Evolutionary conservation across 2,797 vertebrate genomes (phyloP).

Genomic region (Gallinago nigripennis): DNA sequence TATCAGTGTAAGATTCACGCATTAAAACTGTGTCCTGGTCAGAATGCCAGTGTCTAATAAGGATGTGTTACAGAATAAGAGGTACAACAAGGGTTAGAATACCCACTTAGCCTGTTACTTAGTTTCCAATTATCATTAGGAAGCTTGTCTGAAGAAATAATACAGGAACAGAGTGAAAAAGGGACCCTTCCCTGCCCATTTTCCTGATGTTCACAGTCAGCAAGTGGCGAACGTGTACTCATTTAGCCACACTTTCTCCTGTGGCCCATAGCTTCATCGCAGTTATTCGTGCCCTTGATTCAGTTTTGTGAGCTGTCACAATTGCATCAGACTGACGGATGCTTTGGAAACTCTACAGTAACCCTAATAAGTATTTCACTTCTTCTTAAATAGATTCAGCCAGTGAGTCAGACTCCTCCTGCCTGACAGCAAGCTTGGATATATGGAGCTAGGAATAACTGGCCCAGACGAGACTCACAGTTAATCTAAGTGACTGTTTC

Average conservation of each 20-base stretch:
- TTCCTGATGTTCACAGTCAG: background rate
- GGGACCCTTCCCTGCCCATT: background rate
- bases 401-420: background rate
- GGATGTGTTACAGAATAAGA: background rate
- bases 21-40: background rate
- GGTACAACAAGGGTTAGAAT: background rate
- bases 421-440: background rate
- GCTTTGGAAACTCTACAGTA: background rate
- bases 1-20: background rate
- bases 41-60: background rate
- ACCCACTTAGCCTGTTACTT: background rate
- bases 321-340: background rate
- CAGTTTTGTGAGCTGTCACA: background rate
- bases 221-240: background rate
- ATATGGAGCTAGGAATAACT: background rate
- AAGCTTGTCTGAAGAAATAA: background rate
- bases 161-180: background rate
- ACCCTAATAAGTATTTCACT: background rate
- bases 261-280: background rate
- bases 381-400: background rate
- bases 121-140: background rate
- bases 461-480: background rate
- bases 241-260: background rate
- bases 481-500: background rate
- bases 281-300: background rate